phyloP scores from a whole-genome alignment of 2,888 invertebrate species.

The Augochlorella aurata region DNA sequence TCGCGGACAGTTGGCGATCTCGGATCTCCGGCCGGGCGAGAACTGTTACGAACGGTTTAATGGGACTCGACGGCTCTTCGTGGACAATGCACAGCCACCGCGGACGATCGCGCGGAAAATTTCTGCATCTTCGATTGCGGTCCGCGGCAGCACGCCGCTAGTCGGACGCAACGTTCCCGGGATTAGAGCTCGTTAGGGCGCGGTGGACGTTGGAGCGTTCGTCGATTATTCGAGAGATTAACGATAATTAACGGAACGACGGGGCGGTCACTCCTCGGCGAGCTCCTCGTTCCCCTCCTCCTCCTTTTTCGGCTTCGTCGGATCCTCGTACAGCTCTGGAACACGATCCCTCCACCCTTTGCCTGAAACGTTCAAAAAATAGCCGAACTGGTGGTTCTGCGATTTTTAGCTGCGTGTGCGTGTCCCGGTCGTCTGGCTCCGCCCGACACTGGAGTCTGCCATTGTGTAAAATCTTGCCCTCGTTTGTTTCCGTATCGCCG shows the following conservation, averaged over 20 bases:
- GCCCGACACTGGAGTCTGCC: conserved; percentile 52
- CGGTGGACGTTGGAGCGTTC: background rate
- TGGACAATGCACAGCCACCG: background rate
- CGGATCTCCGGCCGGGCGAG: background rate
- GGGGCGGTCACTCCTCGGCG: conserved; percentile 53
- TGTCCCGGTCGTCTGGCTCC: conserved; percentile 61
- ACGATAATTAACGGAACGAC: conserved; percentile 3
- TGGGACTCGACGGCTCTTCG: background rate
- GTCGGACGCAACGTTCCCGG: too few species aligned
- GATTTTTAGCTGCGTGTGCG: conserved; percentile 44
- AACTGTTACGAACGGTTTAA: background rate
- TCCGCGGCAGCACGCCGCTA: background rate
- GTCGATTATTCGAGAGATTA: background rate
- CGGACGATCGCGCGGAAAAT: background rate
- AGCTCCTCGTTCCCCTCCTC: conserved; percentile 51
- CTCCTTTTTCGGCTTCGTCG: conserved; percentile 74
- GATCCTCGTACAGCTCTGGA: conserved; percentile 80
- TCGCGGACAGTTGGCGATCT: background rate
- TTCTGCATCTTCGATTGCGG: background rate
- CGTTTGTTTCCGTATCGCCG: conserved; percentile 7
- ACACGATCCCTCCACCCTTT: conserved; percentile 81
- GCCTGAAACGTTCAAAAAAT: conserved; percentile 80
- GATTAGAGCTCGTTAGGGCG: background rate
- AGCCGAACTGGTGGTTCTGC: conserved; percentile 56
- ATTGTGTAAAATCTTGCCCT: conserved; percentile 55